A percentile compares a stretch with the other conserved stretches of the same genome.
Evolutionary conservation across 1,140 invertebrate genomes (phyloP).

Genomic region (Reticulitermes speratus): DNA sequence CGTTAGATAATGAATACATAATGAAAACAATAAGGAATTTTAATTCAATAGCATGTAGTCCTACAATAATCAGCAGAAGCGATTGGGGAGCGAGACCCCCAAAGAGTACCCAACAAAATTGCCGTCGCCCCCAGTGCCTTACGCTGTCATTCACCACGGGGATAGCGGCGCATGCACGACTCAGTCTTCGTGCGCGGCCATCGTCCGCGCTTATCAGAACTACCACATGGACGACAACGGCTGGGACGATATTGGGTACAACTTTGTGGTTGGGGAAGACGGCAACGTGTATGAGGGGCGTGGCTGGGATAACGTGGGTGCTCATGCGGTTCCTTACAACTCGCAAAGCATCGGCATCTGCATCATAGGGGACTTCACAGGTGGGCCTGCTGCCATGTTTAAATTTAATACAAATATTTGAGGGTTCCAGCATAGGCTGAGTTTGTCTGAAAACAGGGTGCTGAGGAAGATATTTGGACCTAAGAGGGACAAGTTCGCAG

Average conservation of each 20-base stretch:
- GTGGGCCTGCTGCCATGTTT: too few relatives aligned
- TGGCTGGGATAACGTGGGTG: too few relatives aligned
- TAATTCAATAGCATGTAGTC: not conserved
- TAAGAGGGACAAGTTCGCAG: too few relatives aligned
- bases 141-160: slow-evolving; percentile 44
- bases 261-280: slow-evolving; percentile 43
- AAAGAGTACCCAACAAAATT: not conserved
- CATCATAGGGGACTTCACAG: slow-evolving; percentile 39
- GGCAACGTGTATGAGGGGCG: too few relatives aligned
- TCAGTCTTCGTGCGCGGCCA: slow-evolving; percentile 42
- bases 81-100: slow-evolving; percentile 65
- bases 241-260: slow-evolving; percentile 72
- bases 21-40: too few relatives aligned
- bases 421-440: too few relatives aligned
- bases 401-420: too few relatives aligned
- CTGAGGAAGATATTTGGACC: too few relatives aligned
- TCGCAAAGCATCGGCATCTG: too few relatives aligned
- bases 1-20: too few relatives aligned
- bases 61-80: slow-evolving; percentile 37
- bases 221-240: slow-evolving; percentile 55
- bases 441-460: too few relatives aligned
- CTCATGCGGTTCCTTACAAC: too few relatives aligned
- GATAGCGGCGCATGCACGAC: slow-evolving; percentile 45
- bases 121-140: not conserved
- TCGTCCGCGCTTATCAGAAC: slow-evolving; percentile 54